These are phyloP conservation scores for Craseonycteris thonglongyai DNA, from an alignment of 2,113 vertebrate species.

Conservation along the genomic window DNA sequence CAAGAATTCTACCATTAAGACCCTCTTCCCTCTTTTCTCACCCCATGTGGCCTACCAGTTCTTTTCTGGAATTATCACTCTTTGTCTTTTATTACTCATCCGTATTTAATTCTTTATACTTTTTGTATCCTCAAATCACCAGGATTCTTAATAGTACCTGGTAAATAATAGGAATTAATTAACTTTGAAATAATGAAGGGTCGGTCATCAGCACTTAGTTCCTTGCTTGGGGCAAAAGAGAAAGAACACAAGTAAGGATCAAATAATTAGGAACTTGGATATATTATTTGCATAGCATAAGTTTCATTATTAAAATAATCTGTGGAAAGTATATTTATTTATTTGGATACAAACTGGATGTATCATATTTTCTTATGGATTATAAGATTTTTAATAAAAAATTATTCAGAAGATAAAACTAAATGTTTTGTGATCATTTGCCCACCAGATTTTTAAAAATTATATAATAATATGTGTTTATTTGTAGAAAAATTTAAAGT, in stretches of 20 bases:
- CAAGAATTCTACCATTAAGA: neutral
- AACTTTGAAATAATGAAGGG: neutral
- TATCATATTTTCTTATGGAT: neutral
- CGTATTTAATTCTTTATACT: neutral
- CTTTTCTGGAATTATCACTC: neutral
- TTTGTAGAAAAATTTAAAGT: neutral
- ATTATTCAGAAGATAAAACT: neutral
- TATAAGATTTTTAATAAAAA: neutral
- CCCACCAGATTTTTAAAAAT: neutral
- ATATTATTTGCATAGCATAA: neutral
- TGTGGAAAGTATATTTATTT: neutral
- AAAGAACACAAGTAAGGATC: neutral
- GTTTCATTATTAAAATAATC: slow-evolving; percentile 17
- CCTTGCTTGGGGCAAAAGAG: neutral
- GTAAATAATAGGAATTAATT: neutral
- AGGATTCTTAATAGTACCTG: neutral
- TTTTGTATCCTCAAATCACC: neutral
- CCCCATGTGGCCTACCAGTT: neutral
- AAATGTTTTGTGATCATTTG: slow-evolving; percentile 5
- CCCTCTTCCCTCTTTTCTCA: neutral
- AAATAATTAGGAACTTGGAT: neutral
- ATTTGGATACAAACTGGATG: neutral
- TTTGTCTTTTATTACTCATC: neutral
- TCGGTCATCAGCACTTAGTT: neutral
- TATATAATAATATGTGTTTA: neutral